Percentiles rank a stretch among this genome's conserved stretches.
These are phyloP conservation scores for Nemurella pictetii DNA, from an alignment of 2,888 invertebrate genomes.

Conservation along the genomic window DNA sequence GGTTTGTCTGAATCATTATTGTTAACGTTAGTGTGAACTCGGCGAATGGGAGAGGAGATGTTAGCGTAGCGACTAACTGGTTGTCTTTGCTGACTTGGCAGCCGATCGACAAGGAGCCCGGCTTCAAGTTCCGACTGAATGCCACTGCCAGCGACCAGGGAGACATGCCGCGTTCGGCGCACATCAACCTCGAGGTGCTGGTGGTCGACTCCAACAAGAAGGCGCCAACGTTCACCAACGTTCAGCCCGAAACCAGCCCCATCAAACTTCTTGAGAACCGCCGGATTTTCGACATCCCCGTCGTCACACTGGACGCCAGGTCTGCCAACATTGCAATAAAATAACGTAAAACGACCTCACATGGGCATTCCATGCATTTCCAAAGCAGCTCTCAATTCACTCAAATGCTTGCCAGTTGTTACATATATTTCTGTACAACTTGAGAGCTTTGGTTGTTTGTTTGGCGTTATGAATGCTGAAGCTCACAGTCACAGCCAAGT, in stretches of 20 bases:
- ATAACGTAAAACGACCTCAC: too few relatives aligned
- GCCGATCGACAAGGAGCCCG: slow-evolving; percentile 20
- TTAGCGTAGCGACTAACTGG: too few relatives aligned
- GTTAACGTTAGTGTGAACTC: too few relatives aligned
- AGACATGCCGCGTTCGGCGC: slow-evolving; percentile 63
- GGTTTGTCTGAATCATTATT: too few relatives aligned
- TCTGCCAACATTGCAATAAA: slow-evolving; percentile 57
- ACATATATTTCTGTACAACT: too few relatives aligned
- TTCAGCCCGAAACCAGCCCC: slow-evolving; percentile 61
- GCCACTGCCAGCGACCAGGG: slow-evolving; percentile 83
- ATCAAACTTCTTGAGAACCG: slow-evolving; percentile 71
- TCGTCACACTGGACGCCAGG: slow-evolving; percentile 71
- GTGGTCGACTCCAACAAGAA: slow-evolving; percentile 88
- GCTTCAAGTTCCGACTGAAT: slow-evolving; percentile 61
- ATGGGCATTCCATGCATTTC: too few relatives aligned
- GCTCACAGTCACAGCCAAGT: too few relatives aligned
- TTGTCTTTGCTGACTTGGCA: background rate
- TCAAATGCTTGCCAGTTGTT: too few relatives aligned
- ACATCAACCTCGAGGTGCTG: slow-evolving; percentile 78
- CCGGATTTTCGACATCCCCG: slow-evolving; percentile 68
- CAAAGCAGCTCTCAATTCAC: too few relatives aligned
- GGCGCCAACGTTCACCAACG: slow-evolving; percentile 72
- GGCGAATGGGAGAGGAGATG: too few relatives aligned
- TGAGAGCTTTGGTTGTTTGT: too few relatives aligned
- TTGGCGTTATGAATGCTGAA: too few relatives aligned